Evolutionary conservation across 2,797 vertebrate genomes (phyloP).

Genomic region (Nyctalus aviator): DNA sequence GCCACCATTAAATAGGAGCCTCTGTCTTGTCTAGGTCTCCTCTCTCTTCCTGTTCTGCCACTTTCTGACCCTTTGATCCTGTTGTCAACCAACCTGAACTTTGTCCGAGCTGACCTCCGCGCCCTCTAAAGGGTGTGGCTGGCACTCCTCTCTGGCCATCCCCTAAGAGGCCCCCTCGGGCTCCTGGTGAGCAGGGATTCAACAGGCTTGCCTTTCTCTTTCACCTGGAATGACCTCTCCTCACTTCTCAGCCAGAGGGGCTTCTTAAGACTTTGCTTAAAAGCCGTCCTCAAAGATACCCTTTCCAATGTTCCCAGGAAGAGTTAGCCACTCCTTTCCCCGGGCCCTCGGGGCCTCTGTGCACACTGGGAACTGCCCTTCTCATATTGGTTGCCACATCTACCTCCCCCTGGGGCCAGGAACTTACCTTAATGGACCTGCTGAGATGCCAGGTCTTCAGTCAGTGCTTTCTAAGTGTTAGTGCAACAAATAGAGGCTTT

Average conservation of each 20-base stretch:
- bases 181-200: background rate
- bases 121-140: background rate
- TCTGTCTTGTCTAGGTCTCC: background rate
- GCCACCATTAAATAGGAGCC: background rate
- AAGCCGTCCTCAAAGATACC: slow-evolving; percentile 21
- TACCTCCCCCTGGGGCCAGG: background rate
- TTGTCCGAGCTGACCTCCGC: background rate
- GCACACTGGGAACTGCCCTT: background rate
- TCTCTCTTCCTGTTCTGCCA: background rate
- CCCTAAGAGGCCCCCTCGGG: background rate
- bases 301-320: background rate
- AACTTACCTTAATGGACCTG: background rate
- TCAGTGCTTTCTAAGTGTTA: slow-evolving; percentile 5
- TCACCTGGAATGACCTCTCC: slow-evolving; percentile 54
- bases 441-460: background rate
- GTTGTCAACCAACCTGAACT: background rate
- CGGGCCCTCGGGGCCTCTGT: background rate
- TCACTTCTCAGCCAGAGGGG: background rate
- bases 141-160: background rate
- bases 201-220: background rate
- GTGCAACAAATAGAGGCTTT: background rate
- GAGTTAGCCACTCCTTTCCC: background rate
- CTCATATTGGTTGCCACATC: background rate
- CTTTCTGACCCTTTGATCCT: background rate
- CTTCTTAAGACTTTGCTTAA: slow-evolving; percentile 42